Evolutionary conservation across 2,113 vertebrate genomes (phyloP).

Genomic region (Felis chaus): DNA sequence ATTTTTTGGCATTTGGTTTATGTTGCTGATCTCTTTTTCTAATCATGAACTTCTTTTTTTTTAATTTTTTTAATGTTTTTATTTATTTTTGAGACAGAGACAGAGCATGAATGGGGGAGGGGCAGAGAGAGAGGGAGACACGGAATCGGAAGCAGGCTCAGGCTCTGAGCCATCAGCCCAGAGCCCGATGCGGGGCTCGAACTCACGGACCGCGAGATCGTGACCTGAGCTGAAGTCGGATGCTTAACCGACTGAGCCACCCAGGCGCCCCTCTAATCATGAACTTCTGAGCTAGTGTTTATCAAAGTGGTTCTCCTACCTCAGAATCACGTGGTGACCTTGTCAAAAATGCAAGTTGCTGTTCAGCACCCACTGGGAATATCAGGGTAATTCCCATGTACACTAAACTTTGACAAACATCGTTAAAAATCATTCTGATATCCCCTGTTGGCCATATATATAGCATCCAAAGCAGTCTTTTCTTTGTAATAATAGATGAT

Average conservation of each 20-base stretch:
- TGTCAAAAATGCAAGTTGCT: background rate
- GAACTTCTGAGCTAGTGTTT: background rate
- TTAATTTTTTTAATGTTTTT: no score
- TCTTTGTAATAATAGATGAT: background rate
- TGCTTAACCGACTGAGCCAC: no score
- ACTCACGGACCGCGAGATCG: no score
- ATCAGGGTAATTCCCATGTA: background rate
- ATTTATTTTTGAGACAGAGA: no score
- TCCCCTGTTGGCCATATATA: background rate
- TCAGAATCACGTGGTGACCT: background rate
- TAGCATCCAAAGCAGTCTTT: background rate
- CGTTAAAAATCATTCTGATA: background rate
- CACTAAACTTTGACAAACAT: background rate
- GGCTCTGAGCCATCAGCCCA: no score
- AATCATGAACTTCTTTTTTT: background rate
- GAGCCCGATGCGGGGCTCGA: no score
- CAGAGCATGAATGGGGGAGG: no score
- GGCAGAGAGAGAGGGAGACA: no score
- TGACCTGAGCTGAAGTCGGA: no score
- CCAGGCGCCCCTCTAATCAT: background rate
- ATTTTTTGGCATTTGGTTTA: background rate
- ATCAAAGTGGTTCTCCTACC: background rate
- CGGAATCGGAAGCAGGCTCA: no score
- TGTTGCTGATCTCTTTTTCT: background rate
- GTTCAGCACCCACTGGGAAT: background rate